These are phyloP conservation scores for Psophia crepitans DNA, from an alignment of 2,113 vertebrate species.

Conservation along the genomic window DNA sequence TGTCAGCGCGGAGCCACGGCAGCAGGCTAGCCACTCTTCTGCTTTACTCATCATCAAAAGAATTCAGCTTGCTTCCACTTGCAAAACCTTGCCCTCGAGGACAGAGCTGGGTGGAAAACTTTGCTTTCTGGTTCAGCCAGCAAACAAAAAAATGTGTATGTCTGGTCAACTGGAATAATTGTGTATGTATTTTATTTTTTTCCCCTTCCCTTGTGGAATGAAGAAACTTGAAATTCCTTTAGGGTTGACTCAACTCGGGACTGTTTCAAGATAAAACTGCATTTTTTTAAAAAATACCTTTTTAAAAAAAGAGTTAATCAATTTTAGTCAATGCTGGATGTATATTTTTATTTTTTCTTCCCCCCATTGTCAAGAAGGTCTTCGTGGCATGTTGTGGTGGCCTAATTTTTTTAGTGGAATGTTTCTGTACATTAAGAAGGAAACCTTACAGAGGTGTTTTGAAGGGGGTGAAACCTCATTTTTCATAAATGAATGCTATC, in stretches of 20 bases:
- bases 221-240: neutral
- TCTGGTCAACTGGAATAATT: neutral
- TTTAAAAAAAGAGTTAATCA: neutral
- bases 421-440: neutral
- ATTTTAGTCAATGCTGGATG: neutral
- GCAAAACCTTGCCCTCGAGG: neutral
- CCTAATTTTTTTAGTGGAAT: neutral
- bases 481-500: neutral
- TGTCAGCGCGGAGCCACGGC: neutral
- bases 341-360: neutral
- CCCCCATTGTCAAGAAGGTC: neutral
- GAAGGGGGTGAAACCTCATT: neutral
- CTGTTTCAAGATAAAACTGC: neutral
- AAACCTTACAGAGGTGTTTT: neutral
- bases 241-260: neutral
- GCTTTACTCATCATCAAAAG: constrained; percentile 20
- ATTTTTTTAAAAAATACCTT: neutral
- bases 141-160: neutral
- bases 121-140: neutral
- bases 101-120: neutral
- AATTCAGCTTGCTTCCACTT: neutral
- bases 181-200: neutral
- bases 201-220: neutral
- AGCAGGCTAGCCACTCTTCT: neutral
- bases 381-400: neutral